Evolutionary conservation across 2,797 vertebrate species (phyloP), one percentile per base, ranked within the genome.

Genomic region (Leptodactylus fallax): DNA sequence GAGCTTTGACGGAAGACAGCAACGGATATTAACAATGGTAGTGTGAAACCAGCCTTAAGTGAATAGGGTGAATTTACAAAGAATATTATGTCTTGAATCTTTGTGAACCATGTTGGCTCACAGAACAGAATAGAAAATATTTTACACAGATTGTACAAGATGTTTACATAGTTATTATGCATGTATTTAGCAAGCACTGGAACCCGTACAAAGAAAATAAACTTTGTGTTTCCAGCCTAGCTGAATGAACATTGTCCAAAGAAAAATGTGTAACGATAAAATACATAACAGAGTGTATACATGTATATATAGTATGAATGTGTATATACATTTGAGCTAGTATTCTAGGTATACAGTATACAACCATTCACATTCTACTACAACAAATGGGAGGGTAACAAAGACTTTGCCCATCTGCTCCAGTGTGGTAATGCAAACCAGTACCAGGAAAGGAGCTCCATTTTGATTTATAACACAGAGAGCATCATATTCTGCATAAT

Each of bases 151-250:
- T 85, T 76, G 83, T 27, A 23, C 71, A 85, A 47, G 69, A 85
- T 85, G 69, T 85, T 74, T 71, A 61, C 71, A 85, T 51, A 74
- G 76, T 85, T 85, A 85, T 85, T 85, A 77, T 85, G 83, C 83
- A 85, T 85, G 72, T 77, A 85, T 85, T 85, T 76, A 85, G 83
- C 56, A 77, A 77, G 71, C 56, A 85, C 71, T 85, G 83, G 71
- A 60, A 76, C 21, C 14, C n/a, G n/a, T 76, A 85, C 69, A 85
- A 84, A 77, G 55, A 63, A 49, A 58, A 85, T 63, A 77, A 55
- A 61, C n/a, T 49, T 85, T 25, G 25, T 23, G n/a, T 61, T 23
- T 63, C 55, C 83, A 76, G 71, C 83, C 67, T 63, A 56, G 56
- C 19, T 55, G 51, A 13, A 71, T 36, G 63, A 63, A 27, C 19